Evolutionary conservation across 2,797 vertebrate genomes (phyloP).

Genomic region (Eurystomus glaucurus): DNA sequence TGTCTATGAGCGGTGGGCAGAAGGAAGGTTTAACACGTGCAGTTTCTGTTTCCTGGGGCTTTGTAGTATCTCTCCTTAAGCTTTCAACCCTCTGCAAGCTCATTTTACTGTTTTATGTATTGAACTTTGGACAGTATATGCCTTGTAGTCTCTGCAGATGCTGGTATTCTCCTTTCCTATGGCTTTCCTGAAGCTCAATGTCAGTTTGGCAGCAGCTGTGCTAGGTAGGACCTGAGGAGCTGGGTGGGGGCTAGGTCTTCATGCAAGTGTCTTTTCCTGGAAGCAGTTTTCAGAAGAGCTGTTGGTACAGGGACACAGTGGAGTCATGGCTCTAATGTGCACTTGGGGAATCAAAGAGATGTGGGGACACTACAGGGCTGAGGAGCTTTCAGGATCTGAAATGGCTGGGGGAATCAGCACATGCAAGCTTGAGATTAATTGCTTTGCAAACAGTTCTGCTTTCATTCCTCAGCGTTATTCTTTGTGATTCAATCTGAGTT

Average conservation of each 20-base stretch:
- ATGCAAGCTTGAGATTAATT: background rate
- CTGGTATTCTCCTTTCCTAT: background rate
- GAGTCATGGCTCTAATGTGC: background rate
- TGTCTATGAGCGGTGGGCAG: background rate
- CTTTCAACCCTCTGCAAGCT: background rate
- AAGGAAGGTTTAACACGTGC: background rate
- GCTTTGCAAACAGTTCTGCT: slow-evolving; percentile 42
- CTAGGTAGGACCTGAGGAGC: background rate
- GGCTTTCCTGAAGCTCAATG: background rate
- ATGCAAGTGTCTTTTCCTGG: background rate
- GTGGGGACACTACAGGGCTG: background rate
- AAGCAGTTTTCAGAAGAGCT: background rate
- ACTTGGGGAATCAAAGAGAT: background rate
- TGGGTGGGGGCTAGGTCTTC: background rate
- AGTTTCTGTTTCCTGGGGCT: background rate
- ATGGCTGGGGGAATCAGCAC: background rate
- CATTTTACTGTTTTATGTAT: background rate
- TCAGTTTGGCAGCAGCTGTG: background rate
- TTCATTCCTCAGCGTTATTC: background rate
- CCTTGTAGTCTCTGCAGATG: background rate
- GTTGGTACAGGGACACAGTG: background rate
- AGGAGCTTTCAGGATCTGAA: background rate
- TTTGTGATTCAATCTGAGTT: slow-evolving; percentile 10
- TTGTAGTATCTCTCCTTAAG: background rate
- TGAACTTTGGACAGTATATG: background rate